Percentiles rank a stretch among this genome's conserved stretches.
Conservation (phyloP, 1,140 invertebrate species). For the Anoplophora glabripennis region DNA sequence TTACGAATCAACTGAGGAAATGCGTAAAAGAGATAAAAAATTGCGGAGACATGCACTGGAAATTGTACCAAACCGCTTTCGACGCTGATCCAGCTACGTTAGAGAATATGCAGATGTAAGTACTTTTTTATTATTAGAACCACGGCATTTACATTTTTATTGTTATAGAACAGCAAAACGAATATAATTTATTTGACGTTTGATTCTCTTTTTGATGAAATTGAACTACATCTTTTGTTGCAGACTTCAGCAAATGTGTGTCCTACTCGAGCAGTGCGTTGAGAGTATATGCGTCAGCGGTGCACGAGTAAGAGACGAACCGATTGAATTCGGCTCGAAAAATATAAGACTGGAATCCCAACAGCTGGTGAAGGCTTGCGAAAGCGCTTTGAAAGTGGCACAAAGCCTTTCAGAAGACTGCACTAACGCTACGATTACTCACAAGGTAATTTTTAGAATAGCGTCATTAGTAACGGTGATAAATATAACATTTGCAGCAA, state of each 20-base stretch:
- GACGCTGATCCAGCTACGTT: constrained; percentile 88
- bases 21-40: constrained; percentile 71
- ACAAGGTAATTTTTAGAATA: constrained; percentile 43
- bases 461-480: background rate
- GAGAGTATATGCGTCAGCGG: constrained; percentile 62
- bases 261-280: constrained; percentile 71
- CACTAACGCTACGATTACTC: constrained; percentile 47
- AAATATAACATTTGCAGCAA: constrained; percentile 56
- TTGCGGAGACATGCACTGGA: constrained; percentile 75
- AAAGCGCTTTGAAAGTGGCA: constrained; percentile 45
- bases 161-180: too few species aligned
- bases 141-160: too few species aligned
- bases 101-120: constrained; percentile 69
- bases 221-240: constrained; percentile 1
- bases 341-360: constrained; percentile 44
- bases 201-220: too few species aligned
- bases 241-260: constrained; percentile 75
- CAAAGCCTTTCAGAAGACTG: constrained; percentile 39
- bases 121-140: background rate
- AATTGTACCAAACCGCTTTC: constrained; percentile 87
- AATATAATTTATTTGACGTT: too few species aligned
- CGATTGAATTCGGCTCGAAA: constrained; percentile 40
- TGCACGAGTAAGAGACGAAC: constrained; percentile 35
- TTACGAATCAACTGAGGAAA: constrained; percentile 78
- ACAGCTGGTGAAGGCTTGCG: constrained; percentile 46